Conservation (phyloP, 2,888 invertebrate genomes). For the Latrodectus hesperus region DNA sequence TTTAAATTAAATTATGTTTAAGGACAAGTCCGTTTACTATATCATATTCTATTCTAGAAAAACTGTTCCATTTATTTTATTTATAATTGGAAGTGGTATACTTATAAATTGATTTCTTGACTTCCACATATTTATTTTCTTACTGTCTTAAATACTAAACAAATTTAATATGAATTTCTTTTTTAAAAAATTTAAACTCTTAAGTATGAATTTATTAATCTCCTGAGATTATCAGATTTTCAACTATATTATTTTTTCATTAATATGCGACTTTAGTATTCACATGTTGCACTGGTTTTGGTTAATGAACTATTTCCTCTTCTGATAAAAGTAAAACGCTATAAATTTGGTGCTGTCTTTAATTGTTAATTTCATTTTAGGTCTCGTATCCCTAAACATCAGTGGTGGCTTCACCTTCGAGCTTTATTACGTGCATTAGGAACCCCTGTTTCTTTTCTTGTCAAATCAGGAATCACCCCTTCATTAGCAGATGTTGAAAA, state of each 20-base stretch:
- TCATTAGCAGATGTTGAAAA: conserved; percentile 64
- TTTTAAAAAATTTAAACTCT: neutral
- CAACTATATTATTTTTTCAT: neutral
- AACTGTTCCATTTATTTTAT: neutral
- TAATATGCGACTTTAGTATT: neutral
- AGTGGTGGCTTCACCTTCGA: conserved; percentile 71
- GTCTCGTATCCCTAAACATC: conserved; percentile 70
- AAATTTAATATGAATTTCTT: neutral
- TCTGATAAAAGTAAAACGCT: too few relatives aligned
- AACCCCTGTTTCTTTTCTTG: conserved; percentile 67
- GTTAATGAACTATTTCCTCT: too few relatives aligned
- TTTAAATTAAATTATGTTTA: too few relatives aligned
- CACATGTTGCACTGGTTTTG: neutral
- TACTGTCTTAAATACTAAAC: neutral
- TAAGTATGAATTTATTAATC: neutral
- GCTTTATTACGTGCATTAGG: conserved; percentile 69
- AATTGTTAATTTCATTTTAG: conserved; percentile 57
- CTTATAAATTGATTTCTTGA: neutral
- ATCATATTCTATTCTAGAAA: neutral
- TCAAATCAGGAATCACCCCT: conserved; percentile 62
- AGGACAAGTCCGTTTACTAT: too few relatives aligned
- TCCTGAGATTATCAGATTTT: neutral
- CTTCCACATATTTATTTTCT: neutral
- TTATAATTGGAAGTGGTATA: neutral
- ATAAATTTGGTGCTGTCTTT: neutral